A percentile compares a stretch with the other conserved stretches of the same genome.
phyloP scores from a whole-genome alignment of 2,888 invertebrate species.

The Ethmia dodecea region DNA sequence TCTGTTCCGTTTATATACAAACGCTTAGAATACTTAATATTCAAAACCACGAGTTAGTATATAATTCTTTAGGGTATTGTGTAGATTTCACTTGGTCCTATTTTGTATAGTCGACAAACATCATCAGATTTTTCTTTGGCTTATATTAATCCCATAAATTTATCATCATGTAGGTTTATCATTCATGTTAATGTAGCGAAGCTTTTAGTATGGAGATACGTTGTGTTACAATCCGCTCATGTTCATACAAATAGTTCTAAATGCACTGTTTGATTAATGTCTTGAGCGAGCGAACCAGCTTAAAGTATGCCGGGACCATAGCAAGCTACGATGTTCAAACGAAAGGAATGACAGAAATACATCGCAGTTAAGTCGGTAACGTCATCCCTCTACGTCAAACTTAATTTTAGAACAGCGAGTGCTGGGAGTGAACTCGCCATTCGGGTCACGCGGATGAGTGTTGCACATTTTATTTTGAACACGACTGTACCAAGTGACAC shows the following conservation, averaged over 20 bases:
- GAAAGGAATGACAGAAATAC: slow-evolving; percentile 38
- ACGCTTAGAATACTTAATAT: too few relatives aligned
- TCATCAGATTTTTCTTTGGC: too few relatives aligned
- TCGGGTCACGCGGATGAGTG: slow-evolving; percentile 46
- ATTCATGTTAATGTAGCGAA: too few relatives aligned
- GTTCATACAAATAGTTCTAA: not conserved
- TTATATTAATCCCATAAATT: too few relatives aligned
- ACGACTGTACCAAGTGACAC: too few relatives aligned
- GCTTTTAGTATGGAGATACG: too few relatives aligned
- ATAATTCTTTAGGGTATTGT: too few relatives aligned
- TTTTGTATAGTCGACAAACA: too few relatives aligned
- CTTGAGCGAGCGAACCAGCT: not conserved
- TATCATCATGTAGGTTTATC: too few relatives aligned
- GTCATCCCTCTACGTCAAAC: slow-evolving; percentile 45
- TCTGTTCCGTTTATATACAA: too few relatives aligned
- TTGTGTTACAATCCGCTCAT: not conserved
- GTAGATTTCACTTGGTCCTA: too few relatives aligned
- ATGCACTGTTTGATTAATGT: not conserved
- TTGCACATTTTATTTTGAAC: slow-evolving; percentile 25
- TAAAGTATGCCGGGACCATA: not conserved
- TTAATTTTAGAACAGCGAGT: slow-evolving; percentile 47
- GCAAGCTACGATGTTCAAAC: slow-evolving; percentile 18
- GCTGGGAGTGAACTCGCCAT: slow-evolving; percentile 43
- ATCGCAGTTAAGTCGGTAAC: slow-evolving; percentile 31
- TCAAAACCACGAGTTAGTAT: too few relatives aligned